Evolutionary conservation across 2,113 vertebrate genomes (phyloP).

Genomic region (Fulmarus glacialis): DNA sequence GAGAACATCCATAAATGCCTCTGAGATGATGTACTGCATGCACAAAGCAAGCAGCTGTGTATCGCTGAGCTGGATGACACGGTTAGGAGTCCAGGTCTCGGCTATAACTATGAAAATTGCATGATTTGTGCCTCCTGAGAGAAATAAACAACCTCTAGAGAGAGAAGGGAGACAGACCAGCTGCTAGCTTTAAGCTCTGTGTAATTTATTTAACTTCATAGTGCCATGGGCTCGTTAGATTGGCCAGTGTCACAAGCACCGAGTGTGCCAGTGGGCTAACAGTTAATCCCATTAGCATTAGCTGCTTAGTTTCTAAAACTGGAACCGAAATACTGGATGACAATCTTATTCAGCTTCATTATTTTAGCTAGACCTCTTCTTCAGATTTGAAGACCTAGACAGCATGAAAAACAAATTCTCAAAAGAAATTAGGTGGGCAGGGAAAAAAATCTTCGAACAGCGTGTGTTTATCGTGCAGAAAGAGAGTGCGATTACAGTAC

Average conservation of each 20-base stretch:
- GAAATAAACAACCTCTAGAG: not conserved
- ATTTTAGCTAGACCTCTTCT: not conserved
- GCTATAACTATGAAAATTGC: not conserved
- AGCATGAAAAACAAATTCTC: constrained; percentile 9
- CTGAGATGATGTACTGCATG: not conserved
- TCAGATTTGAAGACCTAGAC: not conserved
- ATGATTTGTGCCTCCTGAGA: not conserved
- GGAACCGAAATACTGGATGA: not conserved
- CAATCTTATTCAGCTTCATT: constrained; percentile 7
- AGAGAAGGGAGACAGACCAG: not conserved
- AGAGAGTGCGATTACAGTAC: not conserved
- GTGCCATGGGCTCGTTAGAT: not conserved
- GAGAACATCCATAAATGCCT: not conserved
- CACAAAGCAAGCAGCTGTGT: not conserved
- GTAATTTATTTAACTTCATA: constrained; percentile 39
- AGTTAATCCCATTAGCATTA: constrained; percentile 53
- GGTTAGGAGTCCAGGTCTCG: not conserved
- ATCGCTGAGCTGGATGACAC: not conserved
- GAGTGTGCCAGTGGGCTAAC: constrained; percentile 21
- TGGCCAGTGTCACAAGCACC: not conserved
- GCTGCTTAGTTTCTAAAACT: constrained; percentile 52
- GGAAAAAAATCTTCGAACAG: not conserved
- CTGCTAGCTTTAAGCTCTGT: not conserved
- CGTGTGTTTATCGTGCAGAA: not conserved
- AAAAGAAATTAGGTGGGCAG: not conserved